Conservation (phyloP, 2,888 invertebrate genomes). For the Tipula lateralis region DNA sequence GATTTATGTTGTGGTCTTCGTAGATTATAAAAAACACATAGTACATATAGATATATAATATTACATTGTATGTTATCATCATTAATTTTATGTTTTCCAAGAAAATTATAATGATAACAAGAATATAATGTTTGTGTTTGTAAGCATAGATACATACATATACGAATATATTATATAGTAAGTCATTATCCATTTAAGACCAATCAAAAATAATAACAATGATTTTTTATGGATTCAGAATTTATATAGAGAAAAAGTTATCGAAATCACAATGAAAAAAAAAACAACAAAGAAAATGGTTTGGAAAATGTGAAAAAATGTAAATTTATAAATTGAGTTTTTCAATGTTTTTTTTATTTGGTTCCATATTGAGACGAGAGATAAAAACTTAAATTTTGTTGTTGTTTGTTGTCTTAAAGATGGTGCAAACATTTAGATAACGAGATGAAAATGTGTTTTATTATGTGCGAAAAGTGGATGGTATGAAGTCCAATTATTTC, state of each 20-base stretch:
- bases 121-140: background rate
- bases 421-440: background rate
- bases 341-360: background rate
- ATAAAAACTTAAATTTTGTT: background rate
- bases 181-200: slow-evolving; percentile 19
- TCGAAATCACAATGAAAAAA: background rate
- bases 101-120: background rate
- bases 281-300: background rate
- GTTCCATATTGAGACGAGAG: background rate
- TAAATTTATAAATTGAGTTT: slow-evolving; percentile 14
- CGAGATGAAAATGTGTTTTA: background rate
- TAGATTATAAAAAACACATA: background rate
- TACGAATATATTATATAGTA: background rate
- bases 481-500: background rate
- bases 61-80: background rate
- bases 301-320: background rate
- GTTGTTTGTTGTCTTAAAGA: background rate
- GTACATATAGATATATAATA: background rate
- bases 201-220: slow-evolving; percentile 24
- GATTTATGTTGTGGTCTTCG: background rate
- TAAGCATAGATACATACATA: background rate
- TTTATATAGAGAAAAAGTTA: background rate
- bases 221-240: background rate
- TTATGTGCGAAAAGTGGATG: background rate
- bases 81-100: background rate